Evolutionary conservation across 2,113 vertebrate species (phyloP).

Genomic region (Falcunculus frontatus): DNA sequence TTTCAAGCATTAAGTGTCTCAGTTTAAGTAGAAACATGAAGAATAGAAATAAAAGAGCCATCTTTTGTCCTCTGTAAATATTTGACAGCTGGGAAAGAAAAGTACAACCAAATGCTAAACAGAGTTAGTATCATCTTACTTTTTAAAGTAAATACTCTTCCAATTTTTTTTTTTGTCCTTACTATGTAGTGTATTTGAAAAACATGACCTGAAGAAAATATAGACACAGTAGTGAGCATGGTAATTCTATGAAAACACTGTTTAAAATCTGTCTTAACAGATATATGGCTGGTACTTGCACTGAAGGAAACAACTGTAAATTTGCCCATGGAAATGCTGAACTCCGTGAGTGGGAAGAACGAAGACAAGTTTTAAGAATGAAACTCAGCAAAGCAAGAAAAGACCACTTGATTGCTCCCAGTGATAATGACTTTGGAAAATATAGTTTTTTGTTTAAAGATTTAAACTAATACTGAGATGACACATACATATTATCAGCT

Average conservation of each 20-base stretch:
- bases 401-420: conserved; percentile 96
- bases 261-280: conserved; percentile 65
- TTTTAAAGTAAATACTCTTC: neutral
- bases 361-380: conserved; percentile 91
- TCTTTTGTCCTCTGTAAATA: neutral
- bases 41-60: neutral
- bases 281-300: conserved; percentile 84
- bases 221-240: neutral
- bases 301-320: conserved; percentile 86
- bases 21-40: neutral
- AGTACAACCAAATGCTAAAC: neutral
- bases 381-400: conserved; percentile 96
- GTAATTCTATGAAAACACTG: neutral
- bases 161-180: neutral
- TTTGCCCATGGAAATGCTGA: conserved; percentile 92
- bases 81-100: neutral
- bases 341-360: conserved; percentile 91
- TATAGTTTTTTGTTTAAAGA: conserved; percentile 99
- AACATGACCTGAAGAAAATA: neutral
- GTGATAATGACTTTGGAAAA: conserved; percentile 99
- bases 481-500: conserved; percentile 65
- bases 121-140: neutral
- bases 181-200: neutral
- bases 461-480: conserved; percentile 85
- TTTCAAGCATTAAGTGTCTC: neutral